Conservation (phyloP, 2,797 vertebrate genomes). For the Poecilia velifera region DNA sequence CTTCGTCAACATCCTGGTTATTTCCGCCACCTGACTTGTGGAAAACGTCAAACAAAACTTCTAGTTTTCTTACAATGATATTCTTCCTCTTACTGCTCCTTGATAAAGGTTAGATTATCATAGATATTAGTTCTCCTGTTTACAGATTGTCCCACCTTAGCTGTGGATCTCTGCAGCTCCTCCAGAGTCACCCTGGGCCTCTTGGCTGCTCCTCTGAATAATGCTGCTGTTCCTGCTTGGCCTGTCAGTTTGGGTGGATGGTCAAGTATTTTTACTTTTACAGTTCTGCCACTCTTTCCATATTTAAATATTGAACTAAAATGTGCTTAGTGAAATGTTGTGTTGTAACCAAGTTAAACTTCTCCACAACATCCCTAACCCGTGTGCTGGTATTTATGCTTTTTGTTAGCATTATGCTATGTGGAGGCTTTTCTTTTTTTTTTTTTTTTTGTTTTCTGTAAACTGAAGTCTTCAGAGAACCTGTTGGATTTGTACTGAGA, state of each 20-base stretch:
- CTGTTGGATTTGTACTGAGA: too few species aligned
- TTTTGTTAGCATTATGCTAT: too few species aligned
- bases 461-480: too few species aligned
- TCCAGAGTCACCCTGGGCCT: not conserved
- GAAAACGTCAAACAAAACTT: not conserved
- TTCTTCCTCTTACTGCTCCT: not conserved
- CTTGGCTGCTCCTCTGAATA: not conserved
- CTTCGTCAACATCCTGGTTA: not conserved
- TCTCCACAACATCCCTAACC: too few species aligned
- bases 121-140: not conserved
- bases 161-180: not conserved
- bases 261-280: not conserved
- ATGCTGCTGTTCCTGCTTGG: not conserved
- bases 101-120: not conserved
- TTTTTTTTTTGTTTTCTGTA: too few species aligned
- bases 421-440: too few species aligned
- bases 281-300: not conserved
- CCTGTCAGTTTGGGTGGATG: not conserved
- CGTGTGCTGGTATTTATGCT: too few species aligned
- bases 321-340: too few species aligned
- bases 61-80: not conserved
- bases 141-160: not conserved
- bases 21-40: not conserved
- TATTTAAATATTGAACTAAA: not conserved
- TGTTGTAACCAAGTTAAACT: too few species aligned